Base-by-base conservation (phyloP, 2,113 vertebrate species). In the Pao palembangensis region DNA sequence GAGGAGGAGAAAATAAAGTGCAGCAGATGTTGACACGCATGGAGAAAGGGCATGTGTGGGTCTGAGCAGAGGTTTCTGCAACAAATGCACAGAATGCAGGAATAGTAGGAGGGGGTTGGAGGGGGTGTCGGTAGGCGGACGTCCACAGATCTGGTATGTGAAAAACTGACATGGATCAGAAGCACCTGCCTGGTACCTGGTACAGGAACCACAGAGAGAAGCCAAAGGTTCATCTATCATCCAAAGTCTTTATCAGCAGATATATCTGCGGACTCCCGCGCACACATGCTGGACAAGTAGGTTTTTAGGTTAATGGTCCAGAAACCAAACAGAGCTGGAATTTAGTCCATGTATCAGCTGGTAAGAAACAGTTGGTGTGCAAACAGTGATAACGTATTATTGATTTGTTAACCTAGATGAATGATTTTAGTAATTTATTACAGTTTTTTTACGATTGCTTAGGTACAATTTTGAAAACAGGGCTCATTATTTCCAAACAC, bases 71-170 rank as follows among this genome's bases (percentile, higher is more conserved):
- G n/a, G 34, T 48, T 52, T 8, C 8, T 34, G n/a, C 21, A 6
- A 18, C 11, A 50, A 49, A 34, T 12, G 11, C 34, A 38, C 8
- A 23, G 56, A 72, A 62, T 60, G 53, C 50, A 70, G 62, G 57
- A 56, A 52, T 42, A 51, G 19, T 6, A 42, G 25, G 25, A 43
- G 12, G 14, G 34, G 21, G 8, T 18, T 5, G 6, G 14, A 31
- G 20, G 50, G 57, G 55, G 25, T 28, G 23, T 5, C 1, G 25
- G 25, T 28, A 28, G 25, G 25, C 5, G 25, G 25, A 7, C 5
- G 6, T 28, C 25, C 6, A 28, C 25, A 28, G 55, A 49, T 20
- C 5, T 0, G 71, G 54, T 38, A 79, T 65, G 69, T 70, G 18
- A 38, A 58, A 18, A 10, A 12, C 47, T 51, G 65, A 73, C 64